Evolutionary conservation across 2,888 invertebrate species (phyloP).

Genomic region (Zeuzera pyrina): DNA sequence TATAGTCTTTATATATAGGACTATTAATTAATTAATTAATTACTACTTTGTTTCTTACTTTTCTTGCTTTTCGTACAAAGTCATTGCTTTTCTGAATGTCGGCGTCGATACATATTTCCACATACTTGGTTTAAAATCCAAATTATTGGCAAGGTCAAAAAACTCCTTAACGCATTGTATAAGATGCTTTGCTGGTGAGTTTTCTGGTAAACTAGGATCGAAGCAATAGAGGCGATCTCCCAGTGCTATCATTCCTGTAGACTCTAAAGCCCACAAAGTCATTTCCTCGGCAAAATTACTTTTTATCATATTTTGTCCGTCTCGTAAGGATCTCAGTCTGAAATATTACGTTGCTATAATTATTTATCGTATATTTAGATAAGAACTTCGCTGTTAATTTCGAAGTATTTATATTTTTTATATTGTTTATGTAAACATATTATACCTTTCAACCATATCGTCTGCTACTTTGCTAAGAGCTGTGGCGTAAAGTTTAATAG

Average conservation of each 20-base stretch:
- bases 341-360: background rate
- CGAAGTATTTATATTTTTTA: too few species aligned
- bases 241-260: constrained; percentile 17
- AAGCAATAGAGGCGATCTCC: constrained; percentile 20
- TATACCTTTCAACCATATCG: constrained; percentile 71
- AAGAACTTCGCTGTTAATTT: too few species aligned
- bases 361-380: background rate
- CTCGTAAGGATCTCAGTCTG: constrained; percentile 16
- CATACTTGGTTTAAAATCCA: constrained; percentile 52
- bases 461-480: constrained; percentile 74
- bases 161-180: constrained; percentile 8
- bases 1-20: background rate
- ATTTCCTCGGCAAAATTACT: constrained; percentile 14
- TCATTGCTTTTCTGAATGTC: constrained; percentile 9
- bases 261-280: constrained; percentile 22
- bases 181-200: constrained; percentile 12
- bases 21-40: background rate
- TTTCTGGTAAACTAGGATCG: constrained; percentile 13
- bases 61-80: constrained; percentile 8
- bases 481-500: constrained; percentile 74
- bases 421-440: background rate
- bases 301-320: constrained; percentile 15
- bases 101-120: constrained; percentile 39
- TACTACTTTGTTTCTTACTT: constrained; percentile 2
- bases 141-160: constrained; percentile 2